phyloP scores from a whole-genome alignment of 2,888 invertebrate genomes.

The Nomada fabriciana region DNA sequence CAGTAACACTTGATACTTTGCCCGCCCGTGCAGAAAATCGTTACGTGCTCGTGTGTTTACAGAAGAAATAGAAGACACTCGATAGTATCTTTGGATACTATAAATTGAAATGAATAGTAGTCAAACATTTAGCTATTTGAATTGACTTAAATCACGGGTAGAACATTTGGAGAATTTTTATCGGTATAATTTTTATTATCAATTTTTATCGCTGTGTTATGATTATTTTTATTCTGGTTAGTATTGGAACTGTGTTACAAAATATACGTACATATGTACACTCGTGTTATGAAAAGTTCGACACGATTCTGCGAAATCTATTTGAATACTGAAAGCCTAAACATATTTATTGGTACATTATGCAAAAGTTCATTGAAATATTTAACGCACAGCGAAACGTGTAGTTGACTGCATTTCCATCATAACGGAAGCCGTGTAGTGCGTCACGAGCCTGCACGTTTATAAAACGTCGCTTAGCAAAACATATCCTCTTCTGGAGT shows the following conservation, averaged over 20 bases:
- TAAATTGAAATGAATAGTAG: too few relatives aligned
- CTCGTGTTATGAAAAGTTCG: too few relatives aligned
- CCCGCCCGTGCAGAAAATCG: not conserved
- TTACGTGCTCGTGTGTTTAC: not conserved
- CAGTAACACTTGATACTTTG: constrained; percentile 13
- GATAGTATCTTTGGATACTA: too few relatives aligned
- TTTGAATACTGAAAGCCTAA: not conserved
- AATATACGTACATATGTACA: too few relatives aligned
- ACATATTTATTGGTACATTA: not conserved
- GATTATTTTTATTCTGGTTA: too few relatives aligned
- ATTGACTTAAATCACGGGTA: too few relatives aligned
- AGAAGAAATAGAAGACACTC: too few relatives aligned
- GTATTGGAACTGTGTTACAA: too few relatives aligned
- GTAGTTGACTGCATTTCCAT: not conserved
- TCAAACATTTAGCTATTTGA: too few relatives aligned
- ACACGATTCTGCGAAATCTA: not conserved
- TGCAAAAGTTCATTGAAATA: not conserved
- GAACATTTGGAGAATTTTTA: too few relatives aligned
- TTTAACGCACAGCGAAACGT: constrained; percentile 11
- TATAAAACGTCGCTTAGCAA: constrained; percentile 25
- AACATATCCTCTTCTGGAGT: constrained; percentile 8
- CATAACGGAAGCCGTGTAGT: not conserved
- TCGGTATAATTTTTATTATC: too few relatives aligned
- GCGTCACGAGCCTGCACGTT: constrained; percentile 17
- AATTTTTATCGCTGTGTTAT: too few relatives aligned